Percentiles rank a stretch among this genome's conserved stretches.
phyloP scores from a whole-genome alignment of 2,888 invertebrate species.

The Lutraria lutraria region DNA sequence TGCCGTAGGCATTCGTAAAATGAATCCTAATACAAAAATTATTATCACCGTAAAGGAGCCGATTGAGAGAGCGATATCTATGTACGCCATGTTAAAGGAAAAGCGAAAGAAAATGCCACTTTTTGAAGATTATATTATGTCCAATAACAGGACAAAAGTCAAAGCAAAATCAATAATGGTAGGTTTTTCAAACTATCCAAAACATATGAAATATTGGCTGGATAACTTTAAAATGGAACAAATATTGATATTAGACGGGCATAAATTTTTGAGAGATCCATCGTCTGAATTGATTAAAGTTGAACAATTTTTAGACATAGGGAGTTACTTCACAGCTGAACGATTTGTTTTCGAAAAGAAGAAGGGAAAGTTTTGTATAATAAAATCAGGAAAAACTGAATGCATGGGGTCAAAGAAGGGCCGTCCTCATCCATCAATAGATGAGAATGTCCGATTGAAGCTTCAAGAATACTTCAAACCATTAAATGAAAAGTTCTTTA shows the following conservation, averaged over 20 bases:
- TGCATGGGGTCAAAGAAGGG: conserved; percentile 3
- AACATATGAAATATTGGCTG: conserved; percentile 14
- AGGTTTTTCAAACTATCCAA: not conserved
- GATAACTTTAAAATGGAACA: not conserved
- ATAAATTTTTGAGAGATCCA: not conserved
- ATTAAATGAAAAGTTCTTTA: conserved; percentile 20
- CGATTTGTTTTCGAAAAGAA: not conserved
- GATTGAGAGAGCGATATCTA: not conserved
- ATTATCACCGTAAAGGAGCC: not conserved
- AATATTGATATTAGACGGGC: conserved; percentile 8
- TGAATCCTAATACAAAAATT: not conserved
- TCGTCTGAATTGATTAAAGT: conserved; percentile 13
- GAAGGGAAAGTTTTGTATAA: not conserved
- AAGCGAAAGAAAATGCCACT: not conserved
- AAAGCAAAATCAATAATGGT: not conserved
- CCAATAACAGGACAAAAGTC: not conserved
- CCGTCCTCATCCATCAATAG: not conserved
- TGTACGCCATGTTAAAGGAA: not conserved
- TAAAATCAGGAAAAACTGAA: not conserved
- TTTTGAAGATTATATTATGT: not conserved
- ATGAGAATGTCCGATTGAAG: not conserved
- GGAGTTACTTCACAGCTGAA: not conserved
- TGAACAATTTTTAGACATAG: conserved; percentile 3
- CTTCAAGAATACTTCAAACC: conserved; percentile 25
- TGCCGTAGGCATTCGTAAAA: not conserved